Conservation (phyloP, 2,113 vertebrate species). For the Raja brachyura region DNA sequence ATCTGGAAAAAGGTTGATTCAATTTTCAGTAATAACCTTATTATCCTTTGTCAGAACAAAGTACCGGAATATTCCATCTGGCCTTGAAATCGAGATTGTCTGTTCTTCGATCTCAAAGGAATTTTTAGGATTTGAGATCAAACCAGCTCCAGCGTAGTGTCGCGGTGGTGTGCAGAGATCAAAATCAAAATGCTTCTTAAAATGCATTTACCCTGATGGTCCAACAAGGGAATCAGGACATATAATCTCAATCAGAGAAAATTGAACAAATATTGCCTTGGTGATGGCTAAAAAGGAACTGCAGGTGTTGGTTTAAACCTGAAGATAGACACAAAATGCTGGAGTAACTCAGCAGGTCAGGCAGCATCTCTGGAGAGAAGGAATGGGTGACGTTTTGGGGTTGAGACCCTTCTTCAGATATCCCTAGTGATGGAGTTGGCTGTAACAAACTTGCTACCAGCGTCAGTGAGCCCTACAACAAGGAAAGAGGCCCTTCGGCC, state of each 20-base stretch:
- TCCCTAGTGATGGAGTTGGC: neutral
- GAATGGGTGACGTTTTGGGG: no score
- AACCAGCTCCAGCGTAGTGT: neutral
- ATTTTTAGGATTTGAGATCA: neutral
- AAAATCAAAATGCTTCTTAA: neutral
- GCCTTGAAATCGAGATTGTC: neutral
- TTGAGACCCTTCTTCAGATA: no score
- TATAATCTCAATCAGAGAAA: neutral
- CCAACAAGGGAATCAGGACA: neutral
- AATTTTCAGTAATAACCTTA: slow-evolving; percentile 14
- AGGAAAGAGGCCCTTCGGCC: no score
- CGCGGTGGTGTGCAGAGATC: neutral
- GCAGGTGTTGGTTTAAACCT: no score
- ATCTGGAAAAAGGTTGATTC: neutral
- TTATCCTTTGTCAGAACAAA: slow-evolving; percentile 17
- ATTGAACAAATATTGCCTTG: neutral
- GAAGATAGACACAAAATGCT: no score
- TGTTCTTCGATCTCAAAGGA: neutral
- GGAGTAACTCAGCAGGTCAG: no score
- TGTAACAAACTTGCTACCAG: neutral
- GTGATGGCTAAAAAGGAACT: no score
- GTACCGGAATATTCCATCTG: neutral
- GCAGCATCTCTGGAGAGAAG: no score
- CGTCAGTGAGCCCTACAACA: neutral
- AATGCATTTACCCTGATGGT: neutral